Evolutionary conservation across 2,797 vertebrate species (phyloP), one percentile per base, ranked within the genome.

Genomic region (Neopelma chrysocephalum): DNA sequence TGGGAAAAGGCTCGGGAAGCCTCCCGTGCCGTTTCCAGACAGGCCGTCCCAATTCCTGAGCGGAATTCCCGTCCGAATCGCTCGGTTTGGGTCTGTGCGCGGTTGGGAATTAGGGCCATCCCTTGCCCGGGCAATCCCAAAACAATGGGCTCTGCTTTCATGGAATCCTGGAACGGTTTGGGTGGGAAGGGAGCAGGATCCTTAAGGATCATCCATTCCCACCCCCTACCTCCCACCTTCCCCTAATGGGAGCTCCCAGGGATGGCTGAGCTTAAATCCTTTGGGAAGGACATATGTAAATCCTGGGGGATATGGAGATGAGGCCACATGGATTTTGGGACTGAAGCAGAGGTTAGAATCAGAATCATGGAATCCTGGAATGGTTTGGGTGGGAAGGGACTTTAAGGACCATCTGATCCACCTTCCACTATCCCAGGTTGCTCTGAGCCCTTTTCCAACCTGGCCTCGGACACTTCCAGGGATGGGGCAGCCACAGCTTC

Each of bases 301-400:
- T 61, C 31, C 19, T 43, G 38, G 70, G 77, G 13, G 9, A 38
- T 23, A 22, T 6, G 27, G 40, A 51, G 47, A 54, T 32, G 4
- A 1, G 3, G 12, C 43, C n/a, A 1, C 9, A 12, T 1, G 3
- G 29, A 43, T 31, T 56, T 36, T 6, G 6, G 66, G n/a, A 32
- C 5, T 22, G 61, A 42, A 31, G 60, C 9, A 13, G 40, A 23
- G 40, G 14, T 15, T 43, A 8, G 29, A 32, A 32, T 23, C 29
- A 23, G 61, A 27, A 40, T 43, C 40, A 20, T 31, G 34, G 57
- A 60, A 34, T 10, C 5, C 51, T 31, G 36, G 19, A n/a, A 36
- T 26, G 23, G 57, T 15, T 42, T 42, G 29, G 40, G 36, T 29
- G 12, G 38, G 38, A 31, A 62, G 9, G 27, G 40, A 22, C 21